Percentiles rank a stretch among this genome's conserved stretches.
phyloP scores from a whole-genome alignment of 2,888 invertebrate species.

The Lydus trimaculatus region DNA sequence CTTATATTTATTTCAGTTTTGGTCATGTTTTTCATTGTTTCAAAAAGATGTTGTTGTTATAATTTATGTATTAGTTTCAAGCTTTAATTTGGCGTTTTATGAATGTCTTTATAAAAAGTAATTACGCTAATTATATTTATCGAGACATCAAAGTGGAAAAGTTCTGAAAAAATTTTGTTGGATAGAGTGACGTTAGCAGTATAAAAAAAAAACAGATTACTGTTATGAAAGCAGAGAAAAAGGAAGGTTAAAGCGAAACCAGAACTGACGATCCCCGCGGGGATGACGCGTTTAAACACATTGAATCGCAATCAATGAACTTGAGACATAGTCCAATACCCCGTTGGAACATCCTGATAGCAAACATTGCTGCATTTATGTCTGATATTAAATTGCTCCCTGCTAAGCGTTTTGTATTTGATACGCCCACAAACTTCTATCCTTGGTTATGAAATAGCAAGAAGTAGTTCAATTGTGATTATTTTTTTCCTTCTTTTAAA shows the following conservation, averaged over 20 bases:
- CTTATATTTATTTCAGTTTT: background rate
- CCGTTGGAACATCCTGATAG: constrained; percentile 23
- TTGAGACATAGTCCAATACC: constrained; percentile 32
- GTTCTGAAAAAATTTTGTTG: constrained; percentile 34
- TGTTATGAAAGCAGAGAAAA: constrained; percentile 47
- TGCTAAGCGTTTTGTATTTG: constrained; percentile 9
- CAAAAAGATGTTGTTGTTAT: background rate
- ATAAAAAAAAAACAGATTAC: constrained; percentile 50
- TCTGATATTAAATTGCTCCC: constrained; percentile 22
- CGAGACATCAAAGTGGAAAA: constrained; percentile 37
- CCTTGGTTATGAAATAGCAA: background rate
- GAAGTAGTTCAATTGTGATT: background rate
- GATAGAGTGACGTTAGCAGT: constrained; percentile 43
- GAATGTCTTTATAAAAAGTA: constrained; percentile 22
- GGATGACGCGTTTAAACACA: constrained; percentile 45
- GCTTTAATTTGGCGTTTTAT: constrained; percentile 14
- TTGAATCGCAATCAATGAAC: constrained; percentile 44
- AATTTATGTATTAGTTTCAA: constrained; percentile 16
- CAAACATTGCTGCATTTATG: constrained; percentile 29
- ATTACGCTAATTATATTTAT: constrained; percentile 36
- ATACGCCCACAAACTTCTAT: background rate
- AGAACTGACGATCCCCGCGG: constrained; percentile 47
- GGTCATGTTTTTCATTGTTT: background rate
- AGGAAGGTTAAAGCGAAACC: constrained; percentile 46
- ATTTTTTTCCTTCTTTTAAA: background rate